Evolutionary conservation across 2,888 invertebrate genomes (phyloP).

Genomic region (Sceliomorpha sp.): DNA sequence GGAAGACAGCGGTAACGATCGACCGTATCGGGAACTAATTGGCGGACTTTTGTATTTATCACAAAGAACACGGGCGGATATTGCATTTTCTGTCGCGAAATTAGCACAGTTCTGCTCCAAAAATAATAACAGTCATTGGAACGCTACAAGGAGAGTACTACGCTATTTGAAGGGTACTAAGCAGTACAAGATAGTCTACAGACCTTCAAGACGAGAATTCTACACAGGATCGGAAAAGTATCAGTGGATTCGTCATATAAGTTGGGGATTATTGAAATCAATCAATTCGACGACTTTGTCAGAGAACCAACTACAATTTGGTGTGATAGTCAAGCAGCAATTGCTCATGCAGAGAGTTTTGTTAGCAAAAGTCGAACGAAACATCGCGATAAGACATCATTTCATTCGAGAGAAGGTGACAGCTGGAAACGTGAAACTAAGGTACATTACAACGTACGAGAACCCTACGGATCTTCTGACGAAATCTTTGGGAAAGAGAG

Average conservation of each 20-base stretch:
- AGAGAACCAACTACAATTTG: conserved; percentile 4
- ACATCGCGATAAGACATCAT: conserved; percentile 1
- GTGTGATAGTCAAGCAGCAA: conserved; percentile 12
- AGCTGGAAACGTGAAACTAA: neutral
- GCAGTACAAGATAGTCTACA: conserved; percentile 19
- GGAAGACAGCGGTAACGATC: conserved; percentile 1
- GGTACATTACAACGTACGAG: neutral
- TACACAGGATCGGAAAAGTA: conserved; percentile 15
- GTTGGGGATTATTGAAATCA: too few relatives aligned
- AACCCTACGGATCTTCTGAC: conserved; percentile 4
- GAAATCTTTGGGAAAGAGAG: neutral
- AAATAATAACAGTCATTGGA: conserved; percentile 40
- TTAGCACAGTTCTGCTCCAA: conserved; percentile 40
- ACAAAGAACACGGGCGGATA: conserved; percentile 51
- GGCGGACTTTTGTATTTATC: conserved; percentile 52
- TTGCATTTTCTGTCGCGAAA: conserved; percentile 48
- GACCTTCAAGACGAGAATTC: conserved; percentile 9
- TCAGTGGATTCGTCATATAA: conserved; percentile 24
- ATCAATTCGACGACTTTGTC: conserved; percentile 8
- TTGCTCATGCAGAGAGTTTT: conserved; percentile 8
- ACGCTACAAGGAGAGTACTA: conserved; percentile 31
- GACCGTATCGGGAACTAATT: conserved; percentile 46
- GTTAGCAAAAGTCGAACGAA: conserved; percentile 5
- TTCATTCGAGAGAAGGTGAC: conserved; percentile 1
- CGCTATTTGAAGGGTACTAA: conserved; percentile 38